Base-by-base conservation (phyloP, 2,888 invertebrate species). In the Patella depressa region DNA sequence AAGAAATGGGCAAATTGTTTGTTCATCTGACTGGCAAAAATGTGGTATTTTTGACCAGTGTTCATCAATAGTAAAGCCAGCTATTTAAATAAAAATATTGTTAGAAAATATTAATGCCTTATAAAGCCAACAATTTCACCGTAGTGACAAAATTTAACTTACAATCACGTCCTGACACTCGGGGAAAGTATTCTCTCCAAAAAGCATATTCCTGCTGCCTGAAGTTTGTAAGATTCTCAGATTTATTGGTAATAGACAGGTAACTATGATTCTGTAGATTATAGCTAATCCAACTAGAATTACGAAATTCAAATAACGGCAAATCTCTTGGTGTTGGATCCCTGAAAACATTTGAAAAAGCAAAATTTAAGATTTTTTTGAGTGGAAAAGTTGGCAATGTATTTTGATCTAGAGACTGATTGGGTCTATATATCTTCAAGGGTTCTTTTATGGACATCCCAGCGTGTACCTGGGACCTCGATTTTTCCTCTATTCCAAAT, bases 181-280 rank as follows among this genome's bases (percentile, higher is more conserved):
- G 80, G 0, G 89, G 88, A 78, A 89, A 91, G 78, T 90, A 90
- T 34, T 89, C 86, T 29, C 84, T 82, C 91, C 91, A 91, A 83
- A 91, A 91, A 54, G 87, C 88, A 78, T 86, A 90, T 57, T 89
- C 79, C n/a, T 84, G 79, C 84, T 90, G 90, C 65, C 91, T 80
- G 82, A 88, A 91, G 82, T 89, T 88, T 34, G 84, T 85, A 73
- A 81, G 81, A 72, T 89, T 88, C 53, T 80, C 80, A 0, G 88
- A 87, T 54, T 87, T 85, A 75, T 89, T 88, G 71, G 87, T 85
- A 3, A 91, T 88, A 53, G 86, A 82, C 11, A 91, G 82, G 81
- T 90, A 91, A 17, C 88, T 89, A 77, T 91, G 89, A 80, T 91
- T 91, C 76, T 84, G 80, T 15, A 86, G 75, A 76, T 90, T 90